These are phyloP conservation scores for Metacarcinus magister DNA, from an alignment of 2,888 invertebrate genomes.

Conservation along the genomic window DNA sequence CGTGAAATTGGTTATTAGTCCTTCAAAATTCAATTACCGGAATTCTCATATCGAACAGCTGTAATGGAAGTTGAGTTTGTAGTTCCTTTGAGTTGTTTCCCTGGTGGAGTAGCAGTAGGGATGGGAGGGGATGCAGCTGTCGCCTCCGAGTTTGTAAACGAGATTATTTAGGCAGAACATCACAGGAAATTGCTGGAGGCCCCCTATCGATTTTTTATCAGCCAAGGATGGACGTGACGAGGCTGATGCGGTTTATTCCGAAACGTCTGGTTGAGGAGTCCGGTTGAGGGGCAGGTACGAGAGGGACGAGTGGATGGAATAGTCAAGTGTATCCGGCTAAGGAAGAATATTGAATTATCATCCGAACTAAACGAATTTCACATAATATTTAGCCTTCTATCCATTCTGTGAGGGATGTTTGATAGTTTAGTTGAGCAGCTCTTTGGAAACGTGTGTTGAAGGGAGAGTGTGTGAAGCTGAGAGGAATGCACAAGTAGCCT, in stretches of 20 bases:
- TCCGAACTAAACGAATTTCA: not conserved
- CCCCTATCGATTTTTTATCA: slow-evolving; percentile 66
- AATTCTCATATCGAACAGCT: not conserved
- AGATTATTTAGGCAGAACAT: slow-evolving; percentile 67
- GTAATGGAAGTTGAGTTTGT: not conserved
- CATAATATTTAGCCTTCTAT: not conserved
- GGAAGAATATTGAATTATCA: not conserved
- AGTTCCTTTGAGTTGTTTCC: not conserved
- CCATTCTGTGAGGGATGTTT: not conserved
- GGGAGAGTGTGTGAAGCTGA: not conserved
- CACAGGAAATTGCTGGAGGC: slow-evolving; percentile 68
- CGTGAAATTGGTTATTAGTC: not conserved
- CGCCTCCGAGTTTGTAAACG: slow-evolving; percentile 55
- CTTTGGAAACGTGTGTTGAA: not conserved
- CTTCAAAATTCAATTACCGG: slow-evolving; percentile 54
- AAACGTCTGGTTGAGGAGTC: not conserved
- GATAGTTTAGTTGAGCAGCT: not conserved
- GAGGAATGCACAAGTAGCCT: slow-evolving; percentile 42
- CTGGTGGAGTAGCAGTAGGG: not conserved
- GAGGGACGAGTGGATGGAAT: not conserved
- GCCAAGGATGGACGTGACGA: not conserved
- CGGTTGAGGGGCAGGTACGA: not conserved
- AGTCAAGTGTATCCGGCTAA: not conserved
- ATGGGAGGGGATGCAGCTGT: slow-evolving; percentile 53
- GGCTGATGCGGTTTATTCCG: not conserved